A percentile compares a stretch with the other conserved stretches of the same genome.
phyloP scores from a whole-genome alignment of 2,797 vertebrate species.

The Coregonus suidteri region DNA sequence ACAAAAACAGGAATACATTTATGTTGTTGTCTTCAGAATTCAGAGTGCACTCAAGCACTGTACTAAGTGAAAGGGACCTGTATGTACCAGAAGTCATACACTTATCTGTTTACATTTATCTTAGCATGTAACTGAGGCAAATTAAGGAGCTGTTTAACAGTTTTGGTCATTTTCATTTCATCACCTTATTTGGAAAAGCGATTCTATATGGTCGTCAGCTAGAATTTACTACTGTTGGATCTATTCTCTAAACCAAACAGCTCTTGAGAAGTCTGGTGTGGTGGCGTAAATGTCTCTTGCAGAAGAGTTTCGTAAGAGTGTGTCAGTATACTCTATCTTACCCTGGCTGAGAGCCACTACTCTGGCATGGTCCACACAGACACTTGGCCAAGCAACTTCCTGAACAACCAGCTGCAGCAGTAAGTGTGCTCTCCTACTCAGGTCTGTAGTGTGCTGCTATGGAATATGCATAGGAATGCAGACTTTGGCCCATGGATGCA shows the following conservation, averaged over 20 bases:
- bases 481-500: constrained; percentile 63
- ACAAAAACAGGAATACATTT: constrained; percentile 41
- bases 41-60: not conserved
- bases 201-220: not conserved
- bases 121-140: too few relatives aligned
- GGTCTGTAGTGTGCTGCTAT: constrained; percentile 26
- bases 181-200: too few relatives aligned
- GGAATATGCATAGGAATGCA: constrained; percentile 55
- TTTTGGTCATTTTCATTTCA: too few relatives aligned
- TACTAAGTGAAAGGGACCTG: constrained; percentile 17
- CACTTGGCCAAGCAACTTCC: constrained; percentile 68
- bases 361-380: constrained; percentile 34
- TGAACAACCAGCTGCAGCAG: constrained; percentile 79
- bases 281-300: not conserved
- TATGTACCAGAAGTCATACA: not conserved
- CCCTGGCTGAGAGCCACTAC: constrained; percentile 31
- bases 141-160: too few relatives aligned
- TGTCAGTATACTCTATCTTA: constrained; percentile 32
- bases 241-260: not conserved
- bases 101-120: too few relatives aligned
- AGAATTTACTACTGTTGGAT: not conserved
- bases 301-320: constrained; percentile 9
- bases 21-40: not conserved
- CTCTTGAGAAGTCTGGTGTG: not conserved
- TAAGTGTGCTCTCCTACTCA: constrained; percentile 71